Evolutionary conservation across 2,888 invertebrate species (phyloP).

Genomic region (Bombylius discolor): DNA sequence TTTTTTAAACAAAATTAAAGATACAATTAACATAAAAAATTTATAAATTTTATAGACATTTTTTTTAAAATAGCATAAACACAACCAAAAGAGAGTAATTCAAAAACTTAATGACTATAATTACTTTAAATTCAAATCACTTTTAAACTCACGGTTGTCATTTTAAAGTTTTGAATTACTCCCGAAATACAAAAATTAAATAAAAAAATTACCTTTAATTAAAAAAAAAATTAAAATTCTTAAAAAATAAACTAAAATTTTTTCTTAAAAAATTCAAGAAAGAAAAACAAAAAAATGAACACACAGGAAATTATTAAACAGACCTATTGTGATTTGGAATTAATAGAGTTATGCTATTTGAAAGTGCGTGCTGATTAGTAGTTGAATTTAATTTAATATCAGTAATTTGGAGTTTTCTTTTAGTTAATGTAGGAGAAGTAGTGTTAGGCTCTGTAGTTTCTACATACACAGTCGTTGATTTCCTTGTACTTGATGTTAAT

Average conservation of each 20-base stretch:
- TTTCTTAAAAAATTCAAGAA: not conserved
- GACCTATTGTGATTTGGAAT: conserved; percentile 31
- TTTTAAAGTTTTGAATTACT: too few relatives aligned
- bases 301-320: conserved; percentile 19
- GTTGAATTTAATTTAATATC: conserved; percentile 42
- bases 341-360: conserved; percentile 31
- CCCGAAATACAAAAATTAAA: not conserved
- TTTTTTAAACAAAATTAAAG: too few relatives aligned
- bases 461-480: conserved; percentile 32
- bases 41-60: too few relatives aligned
- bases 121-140: too few relatives aligned
- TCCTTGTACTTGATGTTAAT: conserved; percentile 43
- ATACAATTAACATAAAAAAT: too few relatives aligned
- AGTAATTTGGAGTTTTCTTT: conserved; percentile 38
- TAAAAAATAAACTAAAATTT: not conserved
- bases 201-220: not conserved
- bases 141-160: too few relatives aligned
- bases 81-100: too few relatives aligned
- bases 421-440: conserved; percentile 20
- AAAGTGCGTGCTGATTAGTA: conserved; percentile 43
- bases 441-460: conserved; percentile 19
- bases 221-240: not conserved
- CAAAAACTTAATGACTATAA: too few relatives aligned
- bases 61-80: too few relatives aligned
- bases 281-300: not conserved